Percentiles rank a stretch among this genome's conserved stretches.
Evolutionary conservation across 2,113 vertebrate genomes (phyloP).

Genomic region (Probosciger aterrimus): DNA sequence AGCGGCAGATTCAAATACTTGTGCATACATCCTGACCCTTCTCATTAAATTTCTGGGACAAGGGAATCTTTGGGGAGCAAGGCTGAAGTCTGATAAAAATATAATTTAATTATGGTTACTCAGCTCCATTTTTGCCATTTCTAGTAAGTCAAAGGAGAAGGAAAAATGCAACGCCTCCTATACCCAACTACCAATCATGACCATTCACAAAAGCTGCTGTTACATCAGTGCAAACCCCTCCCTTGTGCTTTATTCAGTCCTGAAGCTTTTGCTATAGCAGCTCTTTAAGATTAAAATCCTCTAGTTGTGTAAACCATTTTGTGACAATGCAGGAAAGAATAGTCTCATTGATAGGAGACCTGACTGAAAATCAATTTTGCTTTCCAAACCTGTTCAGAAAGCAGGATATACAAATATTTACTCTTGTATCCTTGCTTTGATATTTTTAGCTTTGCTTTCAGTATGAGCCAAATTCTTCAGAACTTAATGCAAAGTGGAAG

Average conservation of each 20-base stretch:
- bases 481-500: background rate
- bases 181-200: background rate
- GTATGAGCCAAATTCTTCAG: background rate
- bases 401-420: constrained; percentile 28
- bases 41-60: constrained; percentile 8
- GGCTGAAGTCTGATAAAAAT: background rate
- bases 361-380: background rate
- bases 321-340: background rate
- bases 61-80: background rate
- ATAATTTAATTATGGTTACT: background rate
- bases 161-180: background rate
- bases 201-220: background rate
- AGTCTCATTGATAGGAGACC: background rate
- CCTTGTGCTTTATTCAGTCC: fast-evolving
- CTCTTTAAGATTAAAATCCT: background rate
- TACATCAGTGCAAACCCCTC: background rate
- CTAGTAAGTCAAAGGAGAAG: background rate
- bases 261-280: background rate
- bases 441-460: background rate
- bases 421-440: background rate
- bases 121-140: background rate
- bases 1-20: background rate
- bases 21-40: background rate
- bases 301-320: background rate
- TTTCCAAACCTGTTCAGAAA: background rate